Conservation (phyloP, 2,113 vertebrate genomes). For the Hemichromis elongatus region DNA sequence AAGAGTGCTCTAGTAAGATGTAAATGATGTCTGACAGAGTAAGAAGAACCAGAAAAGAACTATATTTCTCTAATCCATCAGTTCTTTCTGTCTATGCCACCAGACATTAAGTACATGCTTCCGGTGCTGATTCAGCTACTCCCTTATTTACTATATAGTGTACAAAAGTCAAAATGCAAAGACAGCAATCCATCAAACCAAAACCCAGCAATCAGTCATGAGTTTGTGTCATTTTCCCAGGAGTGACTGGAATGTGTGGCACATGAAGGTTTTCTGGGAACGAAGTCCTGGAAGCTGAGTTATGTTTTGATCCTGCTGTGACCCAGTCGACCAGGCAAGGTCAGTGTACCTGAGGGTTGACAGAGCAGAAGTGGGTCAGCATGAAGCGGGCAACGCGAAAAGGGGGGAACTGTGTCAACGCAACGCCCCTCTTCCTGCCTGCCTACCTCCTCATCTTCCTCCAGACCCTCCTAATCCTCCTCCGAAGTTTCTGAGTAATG, state of each 20-base stretch:
- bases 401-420: conserved; percentile 56
- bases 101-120: background rate
- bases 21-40: background rate
- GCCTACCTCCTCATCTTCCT: conserved; percentile 42
- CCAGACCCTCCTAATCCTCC: conserved; percentile 53
- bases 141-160: background rate
- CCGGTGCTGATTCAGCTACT: background rate
- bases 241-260: conserved; percentile 52
- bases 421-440: conserved; percentile 36
- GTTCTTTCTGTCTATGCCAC: background rate
- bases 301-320: conserved; percentile 60
- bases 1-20: background rate
- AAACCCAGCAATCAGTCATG: background rate
- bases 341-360: conserved; percentile 55
- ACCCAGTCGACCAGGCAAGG: conserved; percentile 51
- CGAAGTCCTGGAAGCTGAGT: conserved; percentile 9
- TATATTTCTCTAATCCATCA: background rate
- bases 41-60: background rate
- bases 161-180: background rate
- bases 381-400: conserved; percentile 16
- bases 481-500: conserved; percentile 64
- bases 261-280: conserved; percentile 43
- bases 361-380: conserved; percentile 65
- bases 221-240: conserved; percentile 52
- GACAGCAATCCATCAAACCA: background rate